These are phyloP conservation scores for Propithecus deckenii DNA, from an alignment of 2,797 vertebrate genomes.

Conservation along the genomic window DNA sequence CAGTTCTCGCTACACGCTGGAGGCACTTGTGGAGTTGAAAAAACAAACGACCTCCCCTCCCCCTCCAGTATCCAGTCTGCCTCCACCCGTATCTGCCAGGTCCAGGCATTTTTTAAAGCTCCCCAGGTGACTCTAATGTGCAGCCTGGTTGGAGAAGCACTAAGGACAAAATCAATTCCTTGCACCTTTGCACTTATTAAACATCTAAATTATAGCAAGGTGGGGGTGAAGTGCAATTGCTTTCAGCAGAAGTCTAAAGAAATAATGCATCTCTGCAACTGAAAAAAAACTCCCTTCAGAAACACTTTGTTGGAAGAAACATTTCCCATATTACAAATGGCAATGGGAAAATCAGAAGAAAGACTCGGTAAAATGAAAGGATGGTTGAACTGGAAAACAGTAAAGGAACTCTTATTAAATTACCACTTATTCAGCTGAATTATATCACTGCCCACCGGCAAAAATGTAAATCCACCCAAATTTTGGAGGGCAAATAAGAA, in stretches of 20 bases:
- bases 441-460: neutral
- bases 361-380: neutral
- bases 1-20: too few species aligned
- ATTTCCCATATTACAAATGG: neutral
- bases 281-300: neutral
- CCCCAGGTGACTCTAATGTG: neutral
- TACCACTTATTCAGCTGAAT: neutral
- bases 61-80: neutral
- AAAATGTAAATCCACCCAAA: neutral
- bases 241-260: neutral
- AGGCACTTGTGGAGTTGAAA: neutral
- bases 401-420: neutral
- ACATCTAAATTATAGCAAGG: neutral
- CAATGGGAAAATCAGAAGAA: neutral
- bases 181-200: neutral
- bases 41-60: neutral
- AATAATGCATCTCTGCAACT: neutral
- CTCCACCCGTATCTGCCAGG: neutral
- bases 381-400: neutral
- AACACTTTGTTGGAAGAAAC: neutral
- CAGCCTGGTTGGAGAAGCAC: neutral
- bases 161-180: neutral
- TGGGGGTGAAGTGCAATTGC: neutral
- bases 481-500: neutral
- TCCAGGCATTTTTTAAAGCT: neutral